These are phyloP conservation scores for Acrocephalus arundinaceus DNA, from an alignment of 2,113 vertebrate genomes.

Conservation along the genomic window DNA sequence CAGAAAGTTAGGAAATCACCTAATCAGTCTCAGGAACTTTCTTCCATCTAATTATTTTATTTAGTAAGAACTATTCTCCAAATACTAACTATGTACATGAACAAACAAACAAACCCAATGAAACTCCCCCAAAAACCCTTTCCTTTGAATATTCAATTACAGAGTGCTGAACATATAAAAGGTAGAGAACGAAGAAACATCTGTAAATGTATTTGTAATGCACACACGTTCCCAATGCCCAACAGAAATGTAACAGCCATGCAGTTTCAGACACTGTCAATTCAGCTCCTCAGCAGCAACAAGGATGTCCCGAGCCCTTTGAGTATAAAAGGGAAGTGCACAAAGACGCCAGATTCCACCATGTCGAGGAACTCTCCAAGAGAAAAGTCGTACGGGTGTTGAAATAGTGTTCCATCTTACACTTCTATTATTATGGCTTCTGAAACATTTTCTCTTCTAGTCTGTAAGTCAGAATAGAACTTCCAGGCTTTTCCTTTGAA, in stretches of 20 bases:
- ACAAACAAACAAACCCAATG: background rate
- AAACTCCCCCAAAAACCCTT: rapidly evolving
- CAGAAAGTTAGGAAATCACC: background rate
- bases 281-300: background rate
- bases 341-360: background rate
- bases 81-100: background rate
- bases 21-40: background rate
- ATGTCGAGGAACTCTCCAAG: rapidly evolving
- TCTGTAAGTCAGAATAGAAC: background rate
- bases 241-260: background rate
- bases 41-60: background rate
- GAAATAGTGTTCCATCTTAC: background rate
- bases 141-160: background rate
- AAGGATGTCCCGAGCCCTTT: background rate
- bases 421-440: background rate
- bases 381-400: background rate
- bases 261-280: background rate
- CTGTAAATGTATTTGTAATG: background rate
- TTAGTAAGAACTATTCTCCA: background rate
- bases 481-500: background rate
- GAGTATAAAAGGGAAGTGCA: background rate
- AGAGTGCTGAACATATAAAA: background rate
- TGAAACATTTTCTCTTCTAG: background rate
- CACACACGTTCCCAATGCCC: background rate
- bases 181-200: background rate